phyloP scores from a whole-genome alignment of 2,113 vertebrate genomes.

The Typhlomys cinereus region DNA sequence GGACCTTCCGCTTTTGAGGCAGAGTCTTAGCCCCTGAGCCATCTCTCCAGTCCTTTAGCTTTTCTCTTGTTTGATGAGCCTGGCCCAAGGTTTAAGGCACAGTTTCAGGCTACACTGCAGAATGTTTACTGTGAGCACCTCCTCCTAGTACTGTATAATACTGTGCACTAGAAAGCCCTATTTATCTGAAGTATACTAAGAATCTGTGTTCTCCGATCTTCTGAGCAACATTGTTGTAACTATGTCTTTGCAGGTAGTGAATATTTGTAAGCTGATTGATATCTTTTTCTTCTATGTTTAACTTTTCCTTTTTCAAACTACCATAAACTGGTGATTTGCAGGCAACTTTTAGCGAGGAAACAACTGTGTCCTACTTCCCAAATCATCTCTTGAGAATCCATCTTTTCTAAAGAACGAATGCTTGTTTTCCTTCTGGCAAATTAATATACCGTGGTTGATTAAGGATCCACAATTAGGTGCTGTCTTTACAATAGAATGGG shows the following conservation, averaged over 20 bases:
- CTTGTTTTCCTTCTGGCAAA: conserved; percentile 34
- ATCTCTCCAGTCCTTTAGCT: no score
- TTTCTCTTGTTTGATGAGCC: conserved; percentile 7
- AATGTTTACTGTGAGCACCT: no score
- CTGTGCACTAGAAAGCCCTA: background rate
- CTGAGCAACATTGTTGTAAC: background rate
- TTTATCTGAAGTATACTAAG: conserved; percentile 28
- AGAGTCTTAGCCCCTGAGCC: no score
- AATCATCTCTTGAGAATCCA: conserved; percentile 8
- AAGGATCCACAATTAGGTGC: background rate
- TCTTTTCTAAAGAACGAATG: conserved; percentile 27
- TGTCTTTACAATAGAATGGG: background rate
- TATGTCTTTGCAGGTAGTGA: background rate
- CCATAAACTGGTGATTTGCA: background rate
- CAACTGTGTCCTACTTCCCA: background rate
- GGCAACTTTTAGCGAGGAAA: conserved; percentile 28
- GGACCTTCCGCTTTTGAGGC: no score
- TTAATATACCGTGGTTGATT: background rate
- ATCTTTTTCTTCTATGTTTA: background rate
- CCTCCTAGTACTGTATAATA: background rate
- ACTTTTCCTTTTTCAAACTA: conserved; percentile 2
- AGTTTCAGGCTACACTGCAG: background rate
- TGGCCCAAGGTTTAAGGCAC: background rate
- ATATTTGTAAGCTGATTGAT: conserved; percentile 32
- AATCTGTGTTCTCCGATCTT: background rate